Evolutionary conservation across 2,113 vertebrate species (phyloP).

Genomic region (Chionis minor): DNA sequence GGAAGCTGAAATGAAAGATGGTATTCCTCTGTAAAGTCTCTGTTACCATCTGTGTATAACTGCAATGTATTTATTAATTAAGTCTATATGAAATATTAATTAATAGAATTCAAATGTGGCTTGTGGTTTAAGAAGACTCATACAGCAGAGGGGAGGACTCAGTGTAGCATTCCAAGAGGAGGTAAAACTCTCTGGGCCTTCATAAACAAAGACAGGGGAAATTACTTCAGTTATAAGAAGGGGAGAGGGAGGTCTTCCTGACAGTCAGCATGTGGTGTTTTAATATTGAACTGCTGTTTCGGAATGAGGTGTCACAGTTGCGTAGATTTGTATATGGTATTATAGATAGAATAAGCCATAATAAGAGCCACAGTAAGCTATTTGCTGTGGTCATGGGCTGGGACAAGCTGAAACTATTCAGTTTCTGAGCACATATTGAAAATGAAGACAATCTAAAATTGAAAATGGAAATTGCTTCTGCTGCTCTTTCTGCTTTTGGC

Average conservation of each 20-base stretch:
- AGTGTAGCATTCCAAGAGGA: neutral
- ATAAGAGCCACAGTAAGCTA: neutral
- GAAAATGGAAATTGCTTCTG: neutral
- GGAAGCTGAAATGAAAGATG: neutral
- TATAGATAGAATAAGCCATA: neutral
- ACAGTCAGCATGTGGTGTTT: neutral
- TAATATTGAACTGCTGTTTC: neutral
- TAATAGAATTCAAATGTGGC: neutral
- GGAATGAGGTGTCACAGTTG: neutral
- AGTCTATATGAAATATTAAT: neutral
- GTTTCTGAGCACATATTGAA: neutral
- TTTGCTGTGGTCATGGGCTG: neutral
- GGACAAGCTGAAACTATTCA: neutral
- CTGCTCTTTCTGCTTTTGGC: neutral
- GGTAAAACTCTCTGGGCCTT: neutral
- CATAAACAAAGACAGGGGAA: neutral
- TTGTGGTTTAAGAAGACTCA: neutral
- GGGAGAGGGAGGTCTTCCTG: neutral
- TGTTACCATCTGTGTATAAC: neutral
- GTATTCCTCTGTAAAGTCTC: neutral
- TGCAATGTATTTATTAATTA: neutral
- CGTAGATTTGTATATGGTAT: neutral
- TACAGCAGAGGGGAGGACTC: neutral
- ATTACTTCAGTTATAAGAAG: neutral
- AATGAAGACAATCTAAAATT: neutral